Percentiles rank a stretch among this genome's conserved stretches.
phyloP scores from a whole-genome alignment of 2,113 vertebrate genomes.

The Myrmecophaga tridactyla region DNA sequence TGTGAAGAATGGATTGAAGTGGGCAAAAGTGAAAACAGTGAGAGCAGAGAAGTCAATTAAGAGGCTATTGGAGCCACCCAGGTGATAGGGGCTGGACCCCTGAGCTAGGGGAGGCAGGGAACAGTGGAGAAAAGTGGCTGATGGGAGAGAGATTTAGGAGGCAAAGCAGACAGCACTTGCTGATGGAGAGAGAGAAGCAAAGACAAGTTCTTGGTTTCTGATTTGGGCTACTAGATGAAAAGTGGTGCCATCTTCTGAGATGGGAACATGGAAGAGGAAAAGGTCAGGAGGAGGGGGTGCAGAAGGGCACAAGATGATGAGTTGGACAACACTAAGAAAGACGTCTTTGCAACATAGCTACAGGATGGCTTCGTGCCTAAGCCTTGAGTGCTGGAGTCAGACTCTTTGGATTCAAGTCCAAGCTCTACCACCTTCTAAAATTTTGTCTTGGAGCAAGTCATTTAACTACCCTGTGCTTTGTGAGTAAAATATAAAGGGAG shows the following conservation, averaged over 20 bases:
- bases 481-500: background rate
- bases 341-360: background rate
- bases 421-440: background rate
- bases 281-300: background rate
- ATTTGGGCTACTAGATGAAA: background rate
- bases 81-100: background rate
- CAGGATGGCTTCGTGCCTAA: accelerated
- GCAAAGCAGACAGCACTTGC: background rate
- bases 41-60: background rate
- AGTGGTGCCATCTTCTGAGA: background rate
- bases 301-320: accelerated
- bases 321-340: background rate
- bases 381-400: background rate
- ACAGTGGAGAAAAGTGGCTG: background rate
- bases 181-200: background rate
- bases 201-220: background rate
- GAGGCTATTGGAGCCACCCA: background rate
- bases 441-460: background rate
- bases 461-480: background rate
- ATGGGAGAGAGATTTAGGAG: background rate
- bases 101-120: background rate
- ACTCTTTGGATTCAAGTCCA: background rate
- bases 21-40: background rate
- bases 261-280: background rate
- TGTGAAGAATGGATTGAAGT: background rate